phyloP scores from a whole-genome alignment of 2,113 vertebrate genomes.

The Puntigrus tetrazona region DNA sequence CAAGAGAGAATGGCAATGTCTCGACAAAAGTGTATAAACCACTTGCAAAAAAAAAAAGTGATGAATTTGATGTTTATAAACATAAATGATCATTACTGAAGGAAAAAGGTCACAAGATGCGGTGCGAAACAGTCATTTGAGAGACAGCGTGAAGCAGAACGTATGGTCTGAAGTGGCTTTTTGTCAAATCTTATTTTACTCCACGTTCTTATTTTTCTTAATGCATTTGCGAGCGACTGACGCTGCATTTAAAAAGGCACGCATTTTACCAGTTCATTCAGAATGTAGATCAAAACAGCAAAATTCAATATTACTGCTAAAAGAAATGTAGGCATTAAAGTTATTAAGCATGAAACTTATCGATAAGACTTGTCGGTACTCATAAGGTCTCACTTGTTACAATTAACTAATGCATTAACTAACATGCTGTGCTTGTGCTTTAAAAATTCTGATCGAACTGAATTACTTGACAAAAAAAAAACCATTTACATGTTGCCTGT shows the following conservation, averaged over 20 bases:
- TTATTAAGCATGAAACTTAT: background rate
- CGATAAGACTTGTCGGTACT: no score
- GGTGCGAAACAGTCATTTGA: background rate
- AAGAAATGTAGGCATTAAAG: no score
- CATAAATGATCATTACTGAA: background rate
- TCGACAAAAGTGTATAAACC: background rate
- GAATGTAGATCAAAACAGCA: background rate
- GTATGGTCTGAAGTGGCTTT: background rate
- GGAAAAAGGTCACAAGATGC: background rate
- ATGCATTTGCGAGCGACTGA: background rate
- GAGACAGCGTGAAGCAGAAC: background rate
- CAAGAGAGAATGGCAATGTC: background rate
- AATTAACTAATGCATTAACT: no score
- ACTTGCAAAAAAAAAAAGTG: background rate
- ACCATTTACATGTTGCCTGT: no score
- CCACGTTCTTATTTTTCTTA: background rate
- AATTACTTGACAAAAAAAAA: no score
- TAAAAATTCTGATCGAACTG: no score
- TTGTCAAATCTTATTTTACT: no score
- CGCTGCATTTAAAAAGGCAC: no score
- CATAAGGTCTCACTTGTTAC: no score
- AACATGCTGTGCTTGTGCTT: no score
- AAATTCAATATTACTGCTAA: background rate
- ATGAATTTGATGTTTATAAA: background rate
- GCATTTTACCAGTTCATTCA: no score